Percentiles rank a stretch among this genome's conserved stretches.
Evolutionary conservation across 2,113 vertebrate species (phyloP).

Genomic region (Talpa occidentalis): DNA sequence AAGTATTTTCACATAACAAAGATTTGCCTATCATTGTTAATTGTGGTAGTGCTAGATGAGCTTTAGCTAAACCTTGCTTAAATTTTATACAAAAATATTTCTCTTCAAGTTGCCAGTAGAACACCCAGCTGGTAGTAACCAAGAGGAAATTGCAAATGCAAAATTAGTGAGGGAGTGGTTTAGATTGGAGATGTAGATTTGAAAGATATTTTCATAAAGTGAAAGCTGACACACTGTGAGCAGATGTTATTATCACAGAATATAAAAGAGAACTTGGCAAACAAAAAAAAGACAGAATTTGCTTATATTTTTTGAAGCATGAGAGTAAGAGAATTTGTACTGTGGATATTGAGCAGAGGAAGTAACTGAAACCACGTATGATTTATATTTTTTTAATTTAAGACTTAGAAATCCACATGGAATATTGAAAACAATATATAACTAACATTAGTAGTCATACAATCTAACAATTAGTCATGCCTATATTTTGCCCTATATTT

Average conservation of each 20-base stretch:
- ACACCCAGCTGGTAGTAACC: constrained; percentile 22
- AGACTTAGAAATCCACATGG: not conserved
- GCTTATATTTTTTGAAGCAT: not conserved
- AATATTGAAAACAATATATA: not conserved
- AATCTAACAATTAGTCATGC: not conserved
- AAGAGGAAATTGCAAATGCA: constrained; percentile 25
- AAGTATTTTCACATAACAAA: not conserved
- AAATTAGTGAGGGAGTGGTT: not conserved
- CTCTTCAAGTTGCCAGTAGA: not conserved
- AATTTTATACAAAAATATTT: not conserved
- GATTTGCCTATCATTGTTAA: not conserved
- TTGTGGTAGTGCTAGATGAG: not conserved
- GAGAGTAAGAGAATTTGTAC: not conserved
- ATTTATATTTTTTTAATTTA: not conserved
- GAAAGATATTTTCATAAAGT: constrained; percentile 40
- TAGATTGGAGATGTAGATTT: not conserved
- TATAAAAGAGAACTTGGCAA: not conserved
- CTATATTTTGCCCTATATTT: not conserved
- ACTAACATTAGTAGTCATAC: not conserved
- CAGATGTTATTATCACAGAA: not conserved
- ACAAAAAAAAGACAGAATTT: not conserved
- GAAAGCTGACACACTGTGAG: constrained; percentile 17
- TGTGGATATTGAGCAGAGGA: not conserved
- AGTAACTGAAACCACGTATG: not conserved
- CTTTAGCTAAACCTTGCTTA: not conserved